phyloP scores from a whole-genome alignment of 2,888 invertebrate genomes.

The Carabus problematicus region DNA sequence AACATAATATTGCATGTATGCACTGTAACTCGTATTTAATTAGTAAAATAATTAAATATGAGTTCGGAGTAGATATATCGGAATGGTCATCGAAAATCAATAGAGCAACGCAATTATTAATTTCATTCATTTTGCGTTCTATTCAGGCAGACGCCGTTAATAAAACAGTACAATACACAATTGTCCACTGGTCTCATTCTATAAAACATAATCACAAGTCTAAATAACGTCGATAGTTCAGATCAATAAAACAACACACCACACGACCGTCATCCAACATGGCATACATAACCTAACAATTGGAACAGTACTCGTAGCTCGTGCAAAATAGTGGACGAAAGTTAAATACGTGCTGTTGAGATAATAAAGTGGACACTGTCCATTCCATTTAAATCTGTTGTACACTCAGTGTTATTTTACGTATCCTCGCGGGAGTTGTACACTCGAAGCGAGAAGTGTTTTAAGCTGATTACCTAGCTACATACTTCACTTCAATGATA shows the following conservation, averaged over 20 bases:
- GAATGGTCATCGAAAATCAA: conserved; percentile 24
- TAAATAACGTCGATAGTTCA: conserved; percentile 32
- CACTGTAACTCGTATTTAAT: too few species aligned
- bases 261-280: not conserved
- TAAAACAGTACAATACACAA: conserved; percentile 34
- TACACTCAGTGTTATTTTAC: conserved; percentile 52
- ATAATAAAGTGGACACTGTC: conserved; percentile 57
- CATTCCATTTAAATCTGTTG: conserved; percentile 57
- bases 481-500: conserved; percentile 19
- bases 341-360: conserved; percentile 50
- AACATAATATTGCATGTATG: too few species aligned
- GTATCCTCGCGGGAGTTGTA: conserved; percentile 49
- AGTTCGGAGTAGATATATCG: conserved; percentile 5
- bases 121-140: conserved; percentile 29
- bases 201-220: conserved; percentile 40
- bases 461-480: conserved; percentile 32
- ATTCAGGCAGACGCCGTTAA: conserved; percentile 24
- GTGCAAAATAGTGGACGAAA: conserved; percentile 19
- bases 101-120: conserved; percentile 30
- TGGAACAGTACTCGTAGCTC: not conserved
- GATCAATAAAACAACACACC: conserved; percentile 20
- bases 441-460: conserved; percentile 25
- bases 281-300: conserved; percentile 10
- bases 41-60: too few species aligned
- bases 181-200: conserved; percentile 25